These are phyloP conservation scores for Myoxocephalus aenaeus DNA, from an alignment of 2,797 vertebrate species.

Conservation along the genomic window DNA sequence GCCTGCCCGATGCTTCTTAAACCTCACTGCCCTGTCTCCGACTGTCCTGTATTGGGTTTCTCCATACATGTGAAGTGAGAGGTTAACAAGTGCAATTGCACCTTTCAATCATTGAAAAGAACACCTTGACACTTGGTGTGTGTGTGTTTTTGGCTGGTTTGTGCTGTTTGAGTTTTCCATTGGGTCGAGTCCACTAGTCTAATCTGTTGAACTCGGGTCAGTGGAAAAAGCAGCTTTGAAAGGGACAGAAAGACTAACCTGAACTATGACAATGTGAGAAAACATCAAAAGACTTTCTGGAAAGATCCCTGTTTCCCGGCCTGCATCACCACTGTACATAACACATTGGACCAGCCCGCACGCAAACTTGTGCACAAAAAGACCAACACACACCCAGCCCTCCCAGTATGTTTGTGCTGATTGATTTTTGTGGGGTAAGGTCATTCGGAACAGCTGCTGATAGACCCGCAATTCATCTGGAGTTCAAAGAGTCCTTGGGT, in stretches of 20 bases:
- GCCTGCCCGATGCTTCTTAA: conserved; percentile 44
- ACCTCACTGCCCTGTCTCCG: conserved; percentile 5
- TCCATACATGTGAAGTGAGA: conserved; percentile 15
- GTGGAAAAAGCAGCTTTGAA: conserved; percentile 48
- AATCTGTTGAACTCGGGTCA: conserved; percentile 67
- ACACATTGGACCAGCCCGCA: conserved; percentile 36
- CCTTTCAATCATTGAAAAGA: conserved; percentile 75
- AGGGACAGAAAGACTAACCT: conserved; percentile 21
- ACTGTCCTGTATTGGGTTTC: background rate
- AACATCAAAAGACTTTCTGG: conserved; percentile 56
- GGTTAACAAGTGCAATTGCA: conserved; percentile 72
- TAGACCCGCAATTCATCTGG: conserved; percentile 72
- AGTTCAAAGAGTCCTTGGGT: conserved; percentile 78
- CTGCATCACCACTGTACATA: conserved; percentile 57
- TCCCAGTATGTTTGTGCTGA: conserved; percentile 70
- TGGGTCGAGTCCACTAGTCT: conserved; percentile 64
- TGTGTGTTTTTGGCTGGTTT: conserved; percentile 38
- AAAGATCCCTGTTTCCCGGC: conserved; percentile 30
- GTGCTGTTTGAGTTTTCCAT: conserved; percentile 62
- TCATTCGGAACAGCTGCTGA: conserved; percentile 78
- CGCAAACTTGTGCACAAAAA: background rate
- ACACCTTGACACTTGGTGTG: conserved; percentile 56
- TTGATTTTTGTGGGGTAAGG: conserved; percentile 82
- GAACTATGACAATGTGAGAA: conserved; percentile 37
- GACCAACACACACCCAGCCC: conserved; percentile 18